These are phyloP conservation scores for Clanis bilineata DNA, from an alignment of 2,888 invertebrate genomes.

Conservation along the genomic window DNA sequence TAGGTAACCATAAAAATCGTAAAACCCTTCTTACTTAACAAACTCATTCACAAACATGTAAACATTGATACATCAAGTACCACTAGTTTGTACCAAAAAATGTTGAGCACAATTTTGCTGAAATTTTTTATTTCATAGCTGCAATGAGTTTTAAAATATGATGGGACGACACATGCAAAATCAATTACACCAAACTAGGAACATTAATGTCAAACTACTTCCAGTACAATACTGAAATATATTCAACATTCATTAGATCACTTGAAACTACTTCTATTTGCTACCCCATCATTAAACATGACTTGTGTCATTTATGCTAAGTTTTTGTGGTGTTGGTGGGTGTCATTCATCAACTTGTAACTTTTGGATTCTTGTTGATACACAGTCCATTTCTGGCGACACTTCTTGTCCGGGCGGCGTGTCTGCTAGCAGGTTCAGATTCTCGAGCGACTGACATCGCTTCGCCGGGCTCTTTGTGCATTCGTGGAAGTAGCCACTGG, in stretches of 20 bases:
- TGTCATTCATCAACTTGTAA: slow-evolving; percentile 83
- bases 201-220: slow-evolving; percentile 59
- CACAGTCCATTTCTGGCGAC: slow-evolving; percentile 83
- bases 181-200: slow-evolving; percentile 62
- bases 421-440: slow-evolving; percentile 73
- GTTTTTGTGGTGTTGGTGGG: slow-evolving; percentile 31
- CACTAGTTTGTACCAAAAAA: slow-evolving; percentile 51
- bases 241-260: slow-evolving; percentile 56
- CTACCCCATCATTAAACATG: slow-evolving; percentile 41
- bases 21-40: slow-evolving; percentile 30
- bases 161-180: slow-evolving; percentile 50
- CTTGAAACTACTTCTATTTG: slow-evolving; percentile 52
- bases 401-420: slow-evolving; percentile 52
- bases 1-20: slow-evolving; percentile 61
- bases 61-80: slow-evolving; percentile 39
- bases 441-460: slow-evolving; percentile 84
- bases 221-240: slow-evolving; percentile 62
- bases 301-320: slow-evolving; percentile 40
- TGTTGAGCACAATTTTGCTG: slow-evolving; percentile 60
- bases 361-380: slow-evolving; percentile 84
- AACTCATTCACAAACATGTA: slow-evolving; percentile 11
- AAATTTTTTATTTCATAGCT: slow-evolving; percentile 40
- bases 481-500: slow-evolving; percentile 60
- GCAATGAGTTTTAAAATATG: slow-evolving; percentile 33
- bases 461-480: slow-evolving; percentile 67